A percentile compares a stretch with the other conserved stretches of the same genome.
These are phyloP conservation scores for Parochlus steinenii DNA, from an alignment of 2,888 invertebrate genomes.

Conservation along the genomic window DNA sequence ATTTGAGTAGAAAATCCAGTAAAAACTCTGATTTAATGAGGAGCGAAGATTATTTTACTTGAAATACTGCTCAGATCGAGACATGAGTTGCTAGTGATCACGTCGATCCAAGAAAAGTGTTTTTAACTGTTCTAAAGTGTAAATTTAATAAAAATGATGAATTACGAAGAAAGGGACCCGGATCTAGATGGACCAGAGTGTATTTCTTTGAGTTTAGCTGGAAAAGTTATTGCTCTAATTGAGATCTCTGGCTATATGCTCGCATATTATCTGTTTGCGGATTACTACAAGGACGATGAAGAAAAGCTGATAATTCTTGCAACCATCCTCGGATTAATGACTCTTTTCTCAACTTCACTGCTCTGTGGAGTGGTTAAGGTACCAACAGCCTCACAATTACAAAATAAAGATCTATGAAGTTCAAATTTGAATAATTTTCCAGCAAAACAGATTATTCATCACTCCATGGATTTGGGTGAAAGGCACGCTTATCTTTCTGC, in stretches of 20 bases:
- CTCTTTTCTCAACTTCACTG: constrained; percentile 2
- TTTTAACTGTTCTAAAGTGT: no score
- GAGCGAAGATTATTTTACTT: no score
- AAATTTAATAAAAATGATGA: constrained; percentile 12
- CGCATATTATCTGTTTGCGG: constrained; percentile 8
- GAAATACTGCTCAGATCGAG: no score
- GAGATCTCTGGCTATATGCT: constrained; percentile 7
- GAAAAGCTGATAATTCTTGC: constrained; percentile 3
- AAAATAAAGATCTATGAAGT: no score
- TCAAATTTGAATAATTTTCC: no score
- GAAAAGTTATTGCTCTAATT: constrained; percentile 11
- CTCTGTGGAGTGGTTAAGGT: constrained; percentile 1
- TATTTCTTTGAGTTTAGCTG: constrained; percentile 8
- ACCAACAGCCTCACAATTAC: no score
- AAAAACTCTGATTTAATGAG: no score
- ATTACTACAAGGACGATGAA: no score
- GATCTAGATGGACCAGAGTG: constrained; percentile 5
- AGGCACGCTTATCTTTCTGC: constrained; percentile 1
- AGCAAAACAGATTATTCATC: constrained; percentile 1
- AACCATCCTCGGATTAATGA: constrained; percentile 1
- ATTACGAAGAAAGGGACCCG: constrained; percentile 5
- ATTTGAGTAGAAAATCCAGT: no score
- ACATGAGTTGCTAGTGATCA: no score
- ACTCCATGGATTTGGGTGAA: constrained; percentile 7
- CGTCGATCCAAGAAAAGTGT: no score